These are phyloP conservation scores for Agelas oroides DNA, from an alignment of 37 sponge, comb jelly and placozoan genomes.

Conservation along the genomic window DNA sequence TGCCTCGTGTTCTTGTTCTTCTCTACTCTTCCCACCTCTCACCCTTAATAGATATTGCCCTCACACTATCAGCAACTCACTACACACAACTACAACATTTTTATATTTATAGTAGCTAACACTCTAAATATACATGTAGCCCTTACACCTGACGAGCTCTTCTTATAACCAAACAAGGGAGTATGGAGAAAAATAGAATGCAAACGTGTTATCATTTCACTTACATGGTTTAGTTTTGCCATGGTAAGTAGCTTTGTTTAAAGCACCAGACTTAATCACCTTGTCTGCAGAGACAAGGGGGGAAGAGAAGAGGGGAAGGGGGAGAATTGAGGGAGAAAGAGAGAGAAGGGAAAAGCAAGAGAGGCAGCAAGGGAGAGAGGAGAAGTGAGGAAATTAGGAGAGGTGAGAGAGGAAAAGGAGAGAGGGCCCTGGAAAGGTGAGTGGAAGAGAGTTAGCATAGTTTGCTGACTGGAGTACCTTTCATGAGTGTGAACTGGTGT, in stretches of 20 bases:
- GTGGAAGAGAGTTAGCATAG: no score
- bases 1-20: no score
- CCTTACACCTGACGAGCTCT: no score
- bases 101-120: neutral
- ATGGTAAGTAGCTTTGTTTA: slow-evolving; percentile 50
- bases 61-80: neutral
- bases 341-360: slow-evolving; percentile 71
- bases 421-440: no score
- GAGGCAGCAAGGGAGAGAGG: slow-evolving; percentile 57
- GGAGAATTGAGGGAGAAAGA: slow-evolving; percentile 56
- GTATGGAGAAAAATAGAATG: no score
- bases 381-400: no score
- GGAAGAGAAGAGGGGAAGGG: slow-evolving; percentile 68
- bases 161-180: no score
- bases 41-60: no score
- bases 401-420: slow-evolving; percentile 1
- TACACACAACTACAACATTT: neutral
- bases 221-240: slow-evolving; percentile 32
- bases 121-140: no score
- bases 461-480: no score
- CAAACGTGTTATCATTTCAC: no score
- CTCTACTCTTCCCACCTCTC: no score
- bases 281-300: slow-evolving; percentile 64
- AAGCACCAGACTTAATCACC: slow-evolving; percentile 60
- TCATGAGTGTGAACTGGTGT: slow-evolving; percentile 70